Evolutionary conservation across 2,888 invertebrate species (phyloP).

Genomic region (Chrysolina americana): DNA sequence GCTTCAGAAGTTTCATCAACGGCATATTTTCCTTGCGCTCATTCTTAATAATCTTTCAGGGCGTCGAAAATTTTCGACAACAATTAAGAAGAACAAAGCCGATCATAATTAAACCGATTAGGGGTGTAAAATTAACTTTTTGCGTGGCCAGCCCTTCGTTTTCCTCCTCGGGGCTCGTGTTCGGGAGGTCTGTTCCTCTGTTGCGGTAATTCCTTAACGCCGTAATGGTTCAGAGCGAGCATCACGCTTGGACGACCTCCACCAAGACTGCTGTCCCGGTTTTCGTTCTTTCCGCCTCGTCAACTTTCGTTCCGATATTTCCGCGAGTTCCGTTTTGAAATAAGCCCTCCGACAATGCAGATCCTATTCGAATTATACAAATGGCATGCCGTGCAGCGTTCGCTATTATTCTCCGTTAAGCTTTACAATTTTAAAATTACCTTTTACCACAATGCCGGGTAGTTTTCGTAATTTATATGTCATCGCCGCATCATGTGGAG

Average conservation of each 20-base stretch:
- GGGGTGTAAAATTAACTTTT: constrained; percentile 57
- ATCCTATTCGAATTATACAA: constrained; percentile 61
- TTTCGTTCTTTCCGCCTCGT: constrained; percentile 69
- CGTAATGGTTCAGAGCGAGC: constrained; percentile 57
- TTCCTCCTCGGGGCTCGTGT: constrained; percentile 41
- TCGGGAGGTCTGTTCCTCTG: constrained; percentile 52
- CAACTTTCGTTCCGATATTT: constrained; percentile 68
- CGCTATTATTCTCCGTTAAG: constrained; percentile 56
- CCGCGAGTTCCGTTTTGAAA: constrained; percentile 66
- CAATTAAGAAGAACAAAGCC: constrained; percentile 46
- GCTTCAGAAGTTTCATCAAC: not conserved
- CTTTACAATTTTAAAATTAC: constrained; percentile 56
- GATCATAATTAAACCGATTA: constrained; percentile 53
- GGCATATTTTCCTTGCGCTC: not conserved
- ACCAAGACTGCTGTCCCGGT: constrained; percentile 56
- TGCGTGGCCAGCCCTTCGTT: constrained; percentile 53
- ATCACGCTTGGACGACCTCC: constrained; percentile 57
- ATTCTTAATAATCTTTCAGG: constrained; percentile 4
- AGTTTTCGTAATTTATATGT: constrained; percentile 54
- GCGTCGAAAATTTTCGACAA: constrained; percentile 10
- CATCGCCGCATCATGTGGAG: constrained; percentile 43
- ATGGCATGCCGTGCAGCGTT: constrained; percentile 56
- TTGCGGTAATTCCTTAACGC: constrained; percentile 57
- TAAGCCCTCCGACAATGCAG: constrained; percentile 61
- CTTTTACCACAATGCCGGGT: constrained; percentile 48